Evolutionary conservation across 2,888 invertebrate species (phyloP).

Genomic region (Troides helena): DNA sequence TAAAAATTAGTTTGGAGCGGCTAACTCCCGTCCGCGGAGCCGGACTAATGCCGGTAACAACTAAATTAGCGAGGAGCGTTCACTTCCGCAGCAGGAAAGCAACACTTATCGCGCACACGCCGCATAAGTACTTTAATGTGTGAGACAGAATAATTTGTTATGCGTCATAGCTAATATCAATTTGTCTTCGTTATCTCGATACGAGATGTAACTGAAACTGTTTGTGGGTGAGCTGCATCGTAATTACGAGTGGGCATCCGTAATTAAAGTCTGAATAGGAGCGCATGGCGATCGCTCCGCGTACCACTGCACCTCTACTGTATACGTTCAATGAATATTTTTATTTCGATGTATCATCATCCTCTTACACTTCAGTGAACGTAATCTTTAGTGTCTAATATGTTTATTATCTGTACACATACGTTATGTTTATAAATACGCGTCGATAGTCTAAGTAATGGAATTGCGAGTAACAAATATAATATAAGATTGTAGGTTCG

Average conservation of each 20-base stretch:
- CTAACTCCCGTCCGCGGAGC: conserved; percentile 38
- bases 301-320: not conserved
- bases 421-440: not conserved
- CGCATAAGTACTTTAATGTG: conserved; percentile 37
- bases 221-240: conserved; percentile 33
- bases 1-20: conserved; percentile 48
- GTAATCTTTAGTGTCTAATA: not conserved
- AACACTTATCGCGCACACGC: conserved; percentile 59
- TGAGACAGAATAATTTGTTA: conserved; percentile 43
- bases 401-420: not conserved
- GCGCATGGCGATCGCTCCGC: conserved; percentile 19
- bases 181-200: conserved; percentile 44
- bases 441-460: not conserved
- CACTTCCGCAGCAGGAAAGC: conserved; percentile 68
- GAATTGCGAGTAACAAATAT: not conserved
- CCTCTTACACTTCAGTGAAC: conserved; percentile 1
- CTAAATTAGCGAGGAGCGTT: conserved; percentile 62
- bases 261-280: conserved; percentile 27
- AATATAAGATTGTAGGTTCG: not conserved
- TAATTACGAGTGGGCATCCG: conserved; percentile 34
- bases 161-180: conserved; percentile 47
- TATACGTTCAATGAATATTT: conserved; percentile 14
- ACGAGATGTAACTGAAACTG: conserved; percentile 39
- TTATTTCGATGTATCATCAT: conserved; percentile 11
- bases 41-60: conserved; percentile 54